phyloP scores from a whole-genome alignment of 2,888 invertebrate genomes.

The Tanaodytes sp. region DNA sequence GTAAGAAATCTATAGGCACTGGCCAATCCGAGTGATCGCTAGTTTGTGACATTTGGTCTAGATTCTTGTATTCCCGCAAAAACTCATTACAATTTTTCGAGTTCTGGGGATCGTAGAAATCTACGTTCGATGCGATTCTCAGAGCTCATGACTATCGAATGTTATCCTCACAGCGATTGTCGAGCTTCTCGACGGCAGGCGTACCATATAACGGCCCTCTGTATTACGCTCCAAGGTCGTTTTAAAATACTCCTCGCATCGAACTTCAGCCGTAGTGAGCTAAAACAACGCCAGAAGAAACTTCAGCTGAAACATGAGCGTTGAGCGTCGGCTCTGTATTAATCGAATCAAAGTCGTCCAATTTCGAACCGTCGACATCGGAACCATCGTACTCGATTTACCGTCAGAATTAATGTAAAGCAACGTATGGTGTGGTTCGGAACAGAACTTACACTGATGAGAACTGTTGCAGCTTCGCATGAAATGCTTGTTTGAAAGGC shows the following conservation, averaged over 20 bases:
- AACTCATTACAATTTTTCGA: background rate
- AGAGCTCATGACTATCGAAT: no score
- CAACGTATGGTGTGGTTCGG: background rate
- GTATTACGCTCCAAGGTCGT: background rate
- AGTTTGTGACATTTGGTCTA: background rate
- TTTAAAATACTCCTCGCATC: background rate
- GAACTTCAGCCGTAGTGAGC: background rate
- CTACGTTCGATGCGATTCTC: no score
- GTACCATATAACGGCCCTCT: background rate
- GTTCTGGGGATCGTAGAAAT: no score
- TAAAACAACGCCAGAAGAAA: no score
- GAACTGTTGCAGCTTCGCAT: background rate
- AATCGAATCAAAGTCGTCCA: no score
- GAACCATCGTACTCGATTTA: no score
- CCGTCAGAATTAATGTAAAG: no score
- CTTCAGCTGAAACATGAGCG: no score
- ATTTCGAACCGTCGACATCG: no score
- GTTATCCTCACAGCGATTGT: no score
- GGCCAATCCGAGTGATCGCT: background rate
- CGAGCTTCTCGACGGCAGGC: background rate
- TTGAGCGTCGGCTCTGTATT: no score
- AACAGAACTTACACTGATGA: background rate
- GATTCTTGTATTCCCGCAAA: background rate
- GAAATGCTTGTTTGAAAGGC: background rate
- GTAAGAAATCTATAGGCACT: background rate